Conservation (phyloP, 2,113 vertebrate species). For the Datnioides undecimradiatus region DNA sequence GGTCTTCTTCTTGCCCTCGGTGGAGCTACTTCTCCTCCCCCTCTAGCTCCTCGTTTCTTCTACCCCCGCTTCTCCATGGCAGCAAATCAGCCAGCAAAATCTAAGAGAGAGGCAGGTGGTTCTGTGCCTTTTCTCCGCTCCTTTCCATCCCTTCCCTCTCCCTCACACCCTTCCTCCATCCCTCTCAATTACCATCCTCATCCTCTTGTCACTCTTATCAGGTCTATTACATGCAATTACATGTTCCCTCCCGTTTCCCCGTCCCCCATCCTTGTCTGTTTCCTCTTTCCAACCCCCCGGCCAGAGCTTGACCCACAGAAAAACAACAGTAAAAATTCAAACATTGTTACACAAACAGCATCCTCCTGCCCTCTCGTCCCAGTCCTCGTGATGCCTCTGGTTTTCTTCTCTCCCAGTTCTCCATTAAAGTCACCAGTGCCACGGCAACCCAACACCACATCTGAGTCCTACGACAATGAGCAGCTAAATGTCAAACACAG, state of each 20-base stretch:
- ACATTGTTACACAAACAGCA: background rate
- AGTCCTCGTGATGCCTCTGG: background rate
- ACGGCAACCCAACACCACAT: background rate
- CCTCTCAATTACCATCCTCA: slow-evolving; percentile 40
- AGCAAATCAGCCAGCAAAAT: background rate
- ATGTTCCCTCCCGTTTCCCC: background rate
- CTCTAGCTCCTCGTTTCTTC: background rate
- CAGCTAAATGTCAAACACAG: slow-evolving; percentile 27
- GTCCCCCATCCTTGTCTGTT: slow-evolving; percentile 1
- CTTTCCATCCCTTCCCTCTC: background rate
- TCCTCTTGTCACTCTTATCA: slow-evolving; percentile 56
- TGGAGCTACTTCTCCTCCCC: background rate
- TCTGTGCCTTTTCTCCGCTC: background rate
- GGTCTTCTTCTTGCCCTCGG: background rate
- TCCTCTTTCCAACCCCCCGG: slow-evolving; percentile 10
- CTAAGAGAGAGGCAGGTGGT: background rate
- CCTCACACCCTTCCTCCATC: slow-evolving; percentile 16
- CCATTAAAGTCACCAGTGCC: background rate
- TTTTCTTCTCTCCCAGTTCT: background rate
- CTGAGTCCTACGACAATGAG: slow-evolving; percentile 7
- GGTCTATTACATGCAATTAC: slow-evolving; percentile 56
- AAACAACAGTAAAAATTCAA: background rate
- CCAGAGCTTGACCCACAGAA: background rate
- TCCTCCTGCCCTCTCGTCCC: background rate
- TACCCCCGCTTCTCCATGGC: background rate